Evolutionary conservation across 2,113 vertebrate genomes (phyloP).

Genomic region (Brienomyrus longianalis): DNA sequence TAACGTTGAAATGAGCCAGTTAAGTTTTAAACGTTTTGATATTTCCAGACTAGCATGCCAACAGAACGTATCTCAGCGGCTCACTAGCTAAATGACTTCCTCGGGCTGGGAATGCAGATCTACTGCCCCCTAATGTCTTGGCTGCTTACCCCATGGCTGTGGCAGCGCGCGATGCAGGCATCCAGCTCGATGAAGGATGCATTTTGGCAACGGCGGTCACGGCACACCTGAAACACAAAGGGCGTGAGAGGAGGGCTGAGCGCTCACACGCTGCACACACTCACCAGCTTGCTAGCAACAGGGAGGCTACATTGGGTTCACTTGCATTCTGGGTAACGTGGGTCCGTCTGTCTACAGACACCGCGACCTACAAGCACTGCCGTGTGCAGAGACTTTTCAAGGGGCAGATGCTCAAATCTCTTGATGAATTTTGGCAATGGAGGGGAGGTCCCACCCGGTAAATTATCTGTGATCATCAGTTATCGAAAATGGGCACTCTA

Average conservation of each 20-base stretch:
- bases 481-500: too few relatives aligned
- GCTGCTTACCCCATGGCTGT: slow-evolving; percentile 54
- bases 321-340: not conserved
- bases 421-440: too few relatives aligned
- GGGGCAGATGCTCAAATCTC: not conserved
- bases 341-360: not conserved
- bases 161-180: slow-evolving; percentile 68
- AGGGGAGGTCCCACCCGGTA: too few relatives aligned
- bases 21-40: not conserved
- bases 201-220: slow-evolving; percentile 76
- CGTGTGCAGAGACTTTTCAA: not conserved
- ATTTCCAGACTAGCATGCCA: not conserved
- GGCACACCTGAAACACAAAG: slow-evolving; percentile 70
- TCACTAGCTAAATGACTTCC: not conserved
- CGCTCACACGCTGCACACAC: not conserved
- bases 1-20: not conserved
- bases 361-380: not conserved
- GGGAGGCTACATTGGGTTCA: not conserved
- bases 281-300: not conserved
- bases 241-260: not conserved
- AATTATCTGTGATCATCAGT: too few relatives aligned
- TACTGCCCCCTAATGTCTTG: not conserved
- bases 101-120: not conserved
- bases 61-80: not conserved
- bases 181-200: slow-evolving; percentile 75